Conservation (phyloP, 2,797 vertebrate species). For the Enteromius afrohamiltoni region DNA sequence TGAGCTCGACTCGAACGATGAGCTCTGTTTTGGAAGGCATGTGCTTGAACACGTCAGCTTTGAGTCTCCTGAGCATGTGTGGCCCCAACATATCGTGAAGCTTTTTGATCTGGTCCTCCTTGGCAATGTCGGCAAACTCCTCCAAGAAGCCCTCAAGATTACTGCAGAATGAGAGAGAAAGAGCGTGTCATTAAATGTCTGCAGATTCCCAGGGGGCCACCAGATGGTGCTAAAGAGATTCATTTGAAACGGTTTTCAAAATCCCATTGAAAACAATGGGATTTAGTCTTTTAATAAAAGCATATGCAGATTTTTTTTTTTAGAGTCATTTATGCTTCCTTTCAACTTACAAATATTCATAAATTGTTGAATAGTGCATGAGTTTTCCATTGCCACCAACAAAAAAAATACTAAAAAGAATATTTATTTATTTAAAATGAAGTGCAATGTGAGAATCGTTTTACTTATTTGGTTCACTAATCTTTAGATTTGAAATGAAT, state of each 20-base stretch:
- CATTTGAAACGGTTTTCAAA: no score
- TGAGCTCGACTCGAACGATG: slow-evolving; percentile 95
- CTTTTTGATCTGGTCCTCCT: slow-evolving; percentile 99
- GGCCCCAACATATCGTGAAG: slow-evolving; percentile 98
- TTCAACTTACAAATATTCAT: not conserved
- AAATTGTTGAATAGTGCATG: not conserved
- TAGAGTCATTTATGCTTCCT: not conserved
- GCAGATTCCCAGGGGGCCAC: not conserved
- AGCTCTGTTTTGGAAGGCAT: slow-evolving; percentile 99
- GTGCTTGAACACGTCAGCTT: slow-evolving; percentile 98
- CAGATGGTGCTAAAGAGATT: not conserved
- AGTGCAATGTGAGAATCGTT: no score
- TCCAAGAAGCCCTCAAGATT: slow-evolving; percentile 96
- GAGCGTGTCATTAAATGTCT: not conserved
- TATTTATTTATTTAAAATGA: no score
- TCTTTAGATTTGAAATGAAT: not conserved
- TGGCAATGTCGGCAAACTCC: slow-evolving; percentile 97
- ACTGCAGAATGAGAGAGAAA: slow-evolving; percentile 67
- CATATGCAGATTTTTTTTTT: not conserved
- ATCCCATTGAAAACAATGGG: no score
- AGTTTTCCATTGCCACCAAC: not conserved
- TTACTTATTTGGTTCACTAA: not conserved
- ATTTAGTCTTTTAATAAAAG: not conserved
- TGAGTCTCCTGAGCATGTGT: slow-evolving; percentile 95
- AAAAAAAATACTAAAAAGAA: no score